Percentiles rank a stretch among this genome's conserved stretches.
Evolutionary conservation across 2,113 vertebrate species (phyloP).

Genomic region (Archilochus colubris): DNA sequence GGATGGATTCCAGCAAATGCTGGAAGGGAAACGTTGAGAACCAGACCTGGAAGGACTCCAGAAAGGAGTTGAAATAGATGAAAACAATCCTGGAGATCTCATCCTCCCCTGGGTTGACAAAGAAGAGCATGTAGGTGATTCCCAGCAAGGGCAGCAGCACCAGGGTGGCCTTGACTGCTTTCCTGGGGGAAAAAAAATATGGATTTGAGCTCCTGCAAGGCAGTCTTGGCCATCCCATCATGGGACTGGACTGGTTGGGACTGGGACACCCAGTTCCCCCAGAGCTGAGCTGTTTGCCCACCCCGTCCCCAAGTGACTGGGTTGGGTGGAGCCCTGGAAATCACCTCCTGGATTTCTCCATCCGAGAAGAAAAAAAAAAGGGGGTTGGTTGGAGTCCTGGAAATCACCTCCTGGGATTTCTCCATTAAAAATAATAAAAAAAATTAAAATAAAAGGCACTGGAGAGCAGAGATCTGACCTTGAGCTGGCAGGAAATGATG

Average conservation of each 20-base stretch:
- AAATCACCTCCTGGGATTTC: neutral
- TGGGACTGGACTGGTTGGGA: neutral
- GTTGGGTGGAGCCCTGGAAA: neutral
- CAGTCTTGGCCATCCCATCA: neutral
- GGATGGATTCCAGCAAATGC: neutral
- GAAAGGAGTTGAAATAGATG: constrained; percentile 98
- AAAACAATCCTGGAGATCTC: constrained; percentile 94
- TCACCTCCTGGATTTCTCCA: neutral
- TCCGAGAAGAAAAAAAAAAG: neutral
- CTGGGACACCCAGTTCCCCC: neutral
- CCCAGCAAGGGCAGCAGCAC: constrained; percentile 96
- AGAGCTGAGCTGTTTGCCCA: neutral
- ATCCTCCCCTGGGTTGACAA: constrained; percentile 95
- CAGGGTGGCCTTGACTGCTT: constrained; percentile 97
- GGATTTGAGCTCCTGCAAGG: neutral
- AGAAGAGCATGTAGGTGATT: constrained; percentile 99
- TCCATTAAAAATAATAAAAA: neutral
- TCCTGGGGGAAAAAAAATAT: constrained; percentile 72
- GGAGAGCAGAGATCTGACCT: neutral
- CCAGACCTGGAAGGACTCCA: constrained; percentile 96
- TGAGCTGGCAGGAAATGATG: neutral
- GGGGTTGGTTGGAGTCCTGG: neutral
- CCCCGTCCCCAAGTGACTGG: neutral
- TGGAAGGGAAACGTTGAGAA: neutral
- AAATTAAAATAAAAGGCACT: neutral